Conservation (phyloP, 1,140 invertebrate genomes). For the Laupala kohalensis region DNA sequence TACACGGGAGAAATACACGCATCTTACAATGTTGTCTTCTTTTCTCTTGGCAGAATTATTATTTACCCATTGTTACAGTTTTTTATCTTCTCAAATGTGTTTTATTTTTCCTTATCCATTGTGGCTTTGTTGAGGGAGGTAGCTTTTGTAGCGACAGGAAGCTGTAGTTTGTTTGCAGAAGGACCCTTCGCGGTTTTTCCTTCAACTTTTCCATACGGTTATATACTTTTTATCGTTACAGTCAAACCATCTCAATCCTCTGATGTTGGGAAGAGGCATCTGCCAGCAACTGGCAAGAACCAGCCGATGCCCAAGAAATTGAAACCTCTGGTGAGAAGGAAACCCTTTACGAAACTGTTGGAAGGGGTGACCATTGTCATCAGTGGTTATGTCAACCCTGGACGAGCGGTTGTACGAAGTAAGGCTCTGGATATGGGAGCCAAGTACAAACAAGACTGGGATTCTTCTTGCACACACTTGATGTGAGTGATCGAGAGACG, state of each 20-base stretch:
- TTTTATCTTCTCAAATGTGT: no score
- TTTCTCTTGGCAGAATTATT: no score
- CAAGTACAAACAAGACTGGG: constrained; percentile 63
- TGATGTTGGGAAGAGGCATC: not conserved
- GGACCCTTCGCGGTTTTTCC: no score
- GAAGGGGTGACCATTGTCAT: constrained; percentile 60
- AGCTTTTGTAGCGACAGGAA: no score
- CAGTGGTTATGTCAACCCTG: constrained; percentile 77
- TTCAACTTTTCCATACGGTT: no score
- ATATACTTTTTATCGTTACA: no score
- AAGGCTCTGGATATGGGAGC: constrained; percentile 67
- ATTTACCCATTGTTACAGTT: no score
- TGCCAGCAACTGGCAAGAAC: not conserved
- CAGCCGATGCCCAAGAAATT: not conserved
- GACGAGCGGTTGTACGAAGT: constrained; percentile 48
- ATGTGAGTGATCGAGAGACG: constrained; percentile 47
- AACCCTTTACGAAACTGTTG: constrained; percentile 43
- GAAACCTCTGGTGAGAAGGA: constrained; percentile 13
- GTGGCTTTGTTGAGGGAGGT: no score
- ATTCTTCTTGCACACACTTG: constrained; percentile 60
- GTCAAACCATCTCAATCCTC: not conserved
- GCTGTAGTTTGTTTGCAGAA: no score
- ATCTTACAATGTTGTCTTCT: no score
- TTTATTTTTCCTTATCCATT: no score
- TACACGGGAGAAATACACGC: no score